Evolutionary conservation across 2,888 invertebrate genomes (phyloP).

Genomic region (Coelopa pilipes): DNA sequence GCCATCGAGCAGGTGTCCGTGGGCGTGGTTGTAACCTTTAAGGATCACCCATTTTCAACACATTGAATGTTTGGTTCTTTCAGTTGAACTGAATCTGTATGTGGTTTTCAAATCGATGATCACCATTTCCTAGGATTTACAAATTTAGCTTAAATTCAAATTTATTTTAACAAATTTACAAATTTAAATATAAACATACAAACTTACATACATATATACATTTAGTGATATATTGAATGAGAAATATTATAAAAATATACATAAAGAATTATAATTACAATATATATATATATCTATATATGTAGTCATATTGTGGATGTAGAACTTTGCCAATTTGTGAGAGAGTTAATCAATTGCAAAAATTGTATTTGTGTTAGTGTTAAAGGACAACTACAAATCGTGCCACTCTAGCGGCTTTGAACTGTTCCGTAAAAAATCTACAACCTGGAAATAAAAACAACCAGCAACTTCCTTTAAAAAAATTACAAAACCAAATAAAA

Average conservation of each 20-base stretch:
- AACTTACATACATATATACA: conserved; percentile 6
- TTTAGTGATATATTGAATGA: conserved; percentile 18
- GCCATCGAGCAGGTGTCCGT: no score
- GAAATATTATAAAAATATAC: background rate
- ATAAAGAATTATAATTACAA: background rate
- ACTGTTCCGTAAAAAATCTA: background rate
- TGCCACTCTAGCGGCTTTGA: no score
- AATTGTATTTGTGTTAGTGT: conserved; percentile 8
- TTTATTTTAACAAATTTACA: conserved; percentile 18
- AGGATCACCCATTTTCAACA: no score
- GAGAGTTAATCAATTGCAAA: conserved; percentile 1
- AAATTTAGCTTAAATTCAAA: conserved; percentile 42
- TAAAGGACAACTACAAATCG: background rate
- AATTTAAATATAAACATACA: conserved; percentile 1
- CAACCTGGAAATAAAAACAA: background rate
- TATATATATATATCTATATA: conserved; percentile 3
- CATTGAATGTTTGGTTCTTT: no score
- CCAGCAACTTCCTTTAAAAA: background rate
- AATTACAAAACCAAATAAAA: background rate
- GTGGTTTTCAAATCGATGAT: no score
- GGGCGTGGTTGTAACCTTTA: no score
- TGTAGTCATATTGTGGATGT: conserved; percentile 20
- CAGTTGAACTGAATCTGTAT: no score
- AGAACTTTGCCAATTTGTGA: conserved; percentile 21
- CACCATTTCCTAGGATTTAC: conserved; percentile 8